phyloP scores from a whole-genome alignment of 2,113 vertebrate genomes.

The Coregonus clupeaformis region DNA sequence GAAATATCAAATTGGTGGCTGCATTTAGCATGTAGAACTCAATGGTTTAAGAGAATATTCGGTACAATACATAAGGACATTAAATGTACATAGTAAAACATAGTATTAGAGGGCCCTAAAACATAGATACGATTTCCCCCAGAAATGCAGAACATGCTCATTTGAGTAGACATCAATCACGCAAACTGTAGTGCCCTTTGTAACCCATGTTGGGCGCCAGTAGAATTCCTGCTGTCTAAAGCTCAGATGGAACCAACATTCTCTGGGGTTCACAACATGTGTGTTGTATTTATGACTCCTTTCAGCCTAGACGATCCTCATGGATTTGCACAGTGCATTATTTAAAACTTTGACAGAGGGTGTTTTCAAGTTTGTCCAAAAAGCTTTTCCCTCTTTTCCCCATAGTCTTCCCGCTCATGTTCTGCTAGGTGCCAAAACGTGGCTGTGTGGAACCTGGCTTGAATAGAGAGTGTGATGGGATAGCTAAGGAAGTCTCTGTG shows the following conservation, averaged over 20 bases:
- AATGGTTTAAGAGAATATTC: background rate
- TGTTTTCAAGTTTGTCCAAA: slow-evolving; percentile 69
- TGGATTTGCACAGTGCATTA: slow-evolving; percentile 57
- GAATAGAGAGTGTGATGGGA: slow-evolving; percentile 72
- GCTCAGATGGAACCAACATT: slow-evolving; percentile 52
- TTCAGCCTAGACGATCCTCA: slow-evolving; percentile 56
- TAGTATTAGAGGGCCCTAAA: background rate
- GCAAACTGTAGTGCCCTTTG: slow-evolving; percentile 37
- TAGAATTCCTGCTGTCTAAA: slow-evolving; percentile 37
- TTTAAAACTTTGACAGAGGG: slow-evolving; percentile 60
- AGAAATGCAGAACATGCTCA: background rate
- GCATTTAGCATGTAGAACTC: background rate
- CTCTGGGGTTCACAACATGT: slow-evolving; percentile 48
- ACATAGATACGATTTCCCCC: background rate
- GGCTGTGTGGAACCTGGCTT: slow-evolving; percentile 69
- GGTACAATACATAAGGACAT: background rate
- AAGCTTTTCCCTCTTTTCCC: slow-evolving; percentile 25
- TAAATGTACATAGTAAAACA: background rate
- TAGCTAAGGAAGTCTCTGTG: slow-evolving; percentile 59
- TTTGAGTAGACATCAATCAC: slow-evolving; percentile 8
- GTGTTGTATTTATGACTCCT: slow-evolving; percentile 71
- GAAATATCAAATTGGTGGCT: too few species aligned
- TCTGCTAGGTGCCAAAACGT: slow-evolving; percentile 52
- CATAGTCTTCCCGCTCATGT: slow-evolving; percentile 34
- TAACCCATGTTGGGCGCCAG: slow-evolving; percentile 34